Conservation (phyloP, 2,113 vertebrate species). For the Morone chrysops region DNA sequence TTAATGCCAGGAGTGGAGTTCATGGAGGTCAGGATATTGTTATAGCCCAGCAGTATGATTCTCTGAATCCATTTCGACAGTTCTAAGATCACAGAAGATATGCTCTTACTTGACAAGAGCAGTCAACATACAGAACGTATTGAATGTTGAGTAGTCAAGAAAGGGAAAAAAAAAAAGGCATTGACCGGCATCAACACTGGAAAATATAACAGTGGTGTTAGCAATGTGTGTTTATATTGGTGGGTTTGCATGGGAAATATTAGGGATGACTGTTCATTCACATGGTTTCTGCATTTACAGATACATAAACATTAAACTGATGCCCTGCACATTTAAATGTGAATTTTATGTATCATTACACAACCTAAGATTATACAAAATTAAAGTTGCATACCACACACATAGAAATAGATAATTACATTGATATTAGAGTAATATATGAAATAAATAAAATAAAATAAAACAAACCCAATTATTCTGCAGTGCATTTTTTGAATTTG, state of each 20-base stretch:
- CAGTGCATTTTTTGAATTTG: too few relatives aligned
- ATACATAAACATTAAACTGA: background rate
- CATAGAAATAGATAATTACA: too few relatives aligned
- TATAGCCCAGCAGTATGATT: background rate
- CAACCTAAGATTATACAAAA: too few relatives aligned
- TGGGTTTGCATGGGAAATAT: background rate
- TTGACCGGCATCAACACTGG: too few relatives aligned
- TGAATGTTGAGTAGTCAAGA: background rate
- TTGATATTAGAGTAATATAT: too few relatives aligned
- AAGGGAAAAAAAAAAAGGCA: background rate
- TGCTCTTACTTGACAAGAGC: conserved; percentile 1
- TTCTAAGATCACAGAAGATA: background rate
- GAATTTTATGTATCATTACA: too few relatives aligned
- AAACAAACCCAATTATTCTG: too few relatives aligned
- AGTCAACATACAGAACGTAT: background rate
- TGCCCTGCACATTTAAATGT: background rate
- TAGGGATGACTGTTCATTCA: background rate
- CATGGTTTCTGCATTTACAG: background rate
- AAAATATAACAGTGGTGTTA: background rate
- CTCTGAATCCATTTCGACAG: background rate
- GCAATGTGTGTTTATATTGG: background rate
- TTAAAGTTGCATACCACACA: too few relatives aligned
- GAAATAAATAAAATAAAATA: too few relatives aligned
- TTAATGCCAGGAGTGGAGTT: background rate
- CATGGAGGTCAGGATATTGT: background rate